Conservation (phyloP, 2,797 vertebrate species). For the Hemitrygon akajei region DNA sequence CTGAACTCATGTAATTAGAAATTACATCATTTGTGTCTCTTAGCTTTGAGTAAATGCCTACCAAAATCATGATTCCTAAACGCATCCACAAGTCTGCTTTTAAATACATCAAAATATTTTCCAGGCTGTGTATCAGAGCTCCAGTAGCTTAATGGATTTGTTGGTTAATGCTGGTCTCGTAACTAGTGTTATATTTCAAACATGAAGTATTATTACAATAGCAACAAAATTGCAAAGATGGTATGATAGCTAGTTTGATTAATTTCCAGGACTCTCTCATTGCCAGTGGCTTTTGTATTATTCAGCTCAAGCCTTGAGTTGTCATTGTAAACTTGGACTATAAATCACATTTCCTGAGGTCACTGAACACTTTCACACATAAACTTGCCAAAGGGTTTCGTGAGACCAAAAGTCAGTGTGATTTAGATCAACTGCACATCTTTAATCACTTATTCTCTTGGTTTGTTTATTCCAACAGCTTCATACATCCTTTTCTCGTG, state of each 20-base stretch:
- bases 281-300: background rate
- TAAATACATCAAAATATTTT: background rate
- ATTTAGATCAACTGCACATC: background rate
- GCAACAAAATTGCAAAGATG: background rate
- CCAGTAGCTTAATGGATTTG: too few relatives aligned
- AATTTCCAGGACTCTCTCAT: background rate
- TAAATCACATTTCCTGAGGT: slow-evolving; percentile 6
- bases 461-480: background rate
- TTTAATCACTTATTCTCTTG: background rate
- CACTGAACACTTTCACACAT: background rate
- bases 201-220: background rate
- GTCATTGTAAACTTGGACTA: background rate
- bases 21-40: background rate
- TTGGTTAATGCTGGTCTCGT: background rate
- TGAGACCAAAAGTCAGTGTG: background rate
- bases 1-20: background rate
- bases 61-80: background rate
- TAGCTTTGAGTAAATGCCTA: background rate
- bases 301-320: background rate
- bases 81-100: background rate
- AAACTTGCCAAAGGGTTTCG: background rate
- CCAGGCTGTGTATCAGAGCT: too few relatives aligned
- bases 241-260: background rate
- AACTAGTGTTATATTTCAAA: background rate
- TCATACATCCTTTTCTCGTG: background rate